Conservation (phyloP, 2,888 invertebrate species). For the Drosophila atripex region DNA sequence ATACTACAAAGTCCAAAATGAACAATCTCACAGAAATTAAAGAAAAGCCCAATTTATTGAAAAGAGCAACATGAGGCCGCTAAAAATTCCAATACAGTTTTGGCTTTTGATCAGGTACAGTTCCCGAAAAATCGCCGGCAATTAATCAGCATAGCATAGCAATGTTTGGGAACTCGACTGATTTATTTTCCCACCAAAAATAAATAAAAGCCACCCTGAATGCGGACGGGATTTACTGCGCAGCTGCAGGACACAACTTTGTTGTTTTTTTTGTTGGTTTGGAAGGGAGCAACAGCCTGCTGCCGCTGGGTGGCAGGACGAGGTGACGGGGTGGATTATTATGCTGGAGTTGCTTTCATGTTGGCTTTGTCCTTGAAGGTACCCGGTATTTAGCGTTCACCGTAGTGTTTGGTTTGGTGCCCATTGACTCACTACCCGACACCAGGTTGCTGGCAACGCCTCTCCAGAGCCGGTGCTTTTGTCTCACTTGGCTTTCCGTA, state of each 20-base stretch:
- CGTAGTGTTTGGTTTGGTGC: constrained; percentile 1
- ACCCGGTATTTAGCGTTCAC: constrained; percentile 29
- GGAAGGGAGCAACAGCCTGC: constrained; percentile 48
- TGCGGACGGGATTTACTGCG: constrained; percentile 54
- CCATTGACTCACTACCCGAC: constrained; percentile 28
- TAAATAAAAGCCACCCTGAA: constrained; percentile 65
- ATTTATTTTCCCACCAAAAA: constrained; percentile 71
- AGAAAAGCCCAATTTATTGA: constrained; percentile 10
- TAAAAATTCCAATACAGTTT: constrained; percentile 57
- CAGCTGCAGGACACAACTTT: constrained; percentile 65
- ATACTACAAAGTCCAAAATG: constrained; percentile 30
- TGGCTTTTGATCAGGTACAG: constrained; percentile 59
- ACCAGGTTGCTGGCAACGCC: constrained; percentile 60
- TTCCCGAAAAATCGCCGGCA: constrained; percentile 49
- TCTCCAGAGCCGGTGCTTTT: constrained; percentile 74
- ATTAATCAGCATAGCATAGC: constrained; percentile 58
- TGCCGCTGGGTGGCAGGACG: constrained; percentile 16
- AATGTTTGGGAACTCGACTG: constrained; percentile 27
- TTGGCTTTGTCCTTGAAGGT: constrained; percentile 68
- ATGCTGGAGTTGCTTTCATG: constrained; percentile 16
- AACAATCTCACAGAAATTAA: constrained; percentile 66
- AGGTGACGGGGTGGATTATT: constrained; percentile 50
- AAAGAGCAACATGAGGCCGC: constrained; percentile 67
- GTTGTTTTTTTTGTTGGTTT: neutral
- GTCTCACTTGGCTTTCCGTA: constrained; percentile 45